Evolutionary conservation across 2,113 vertebrate species (phyloP).

Genomic region (Choloepus hoffmanni): DNA sequence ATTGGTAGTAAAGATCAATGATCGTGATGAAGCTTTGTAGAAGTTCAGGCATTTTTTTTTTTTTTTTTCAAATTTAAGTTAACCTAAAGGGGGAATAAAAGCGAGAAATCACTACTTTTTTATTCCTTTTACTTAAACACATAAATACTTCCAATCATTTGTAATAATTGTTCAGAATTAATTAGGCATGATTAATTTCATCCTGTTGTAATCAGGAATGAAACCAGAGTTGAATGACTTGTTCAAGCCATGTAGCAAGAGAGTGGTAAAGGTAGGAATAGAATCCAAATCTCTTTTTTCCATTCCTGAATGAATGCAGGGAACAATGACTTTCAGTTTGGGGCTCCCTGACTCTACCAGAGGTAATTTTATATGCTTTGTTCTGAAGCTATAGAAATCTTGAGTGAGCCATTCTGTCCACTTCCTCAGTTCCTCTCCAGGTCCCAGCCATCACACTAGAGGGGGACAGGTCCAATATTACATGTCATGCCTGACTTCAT

Average conservation of each 20-base stretch:
- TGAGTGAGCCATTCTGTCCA: not conserved
- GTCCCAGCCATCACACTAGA: not conserved
- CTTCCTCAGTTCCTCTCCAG: not conserved
- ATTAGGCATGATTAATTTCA: slow-evolving; percentile 38
- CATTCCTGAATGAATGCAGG: not conserved
- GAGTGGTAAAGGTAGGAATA: slow-evolving; percentile 52
- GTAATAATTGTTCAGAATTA: slow-evolving; percentile 52
- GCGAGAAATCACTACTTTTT: not conserved
- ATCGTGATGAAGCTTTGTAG: slow-evolving; percentile 82
- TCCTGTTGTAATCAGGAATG: slow-evolving; percentile 43
- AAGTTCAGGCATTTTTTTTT: slow-evolving; percentile 83
- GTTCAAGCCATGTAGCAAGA: slow-evolving; percentile 55
- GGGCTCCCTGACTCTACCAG: not conserved
- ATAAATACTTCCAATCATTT: slow-evolving; percentile 34
- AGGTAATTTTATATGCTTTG: not conserved
- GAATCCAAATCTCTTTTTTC: not conserved
- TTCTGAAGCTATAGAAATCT: not conserved
- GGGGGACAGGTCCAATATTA: not conserved
- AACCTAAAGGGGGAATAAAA: slow-evolving; percentile 63
- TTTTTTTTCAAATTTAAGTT: slow-evolving; percentile 49
- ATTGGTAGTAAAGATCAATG: slow-evolving; percentile 79
- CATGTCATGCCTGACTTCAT: not conserved
- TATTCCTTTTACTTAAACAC: slow-evolving; percentile 17
- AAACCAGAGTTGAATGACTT: slow-evolving; percentile 62
- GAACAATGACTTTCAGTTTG: not conserved